Evolutionary conservation across 2,797 vertebrate genomes (phyloP), one percentile per base, ranked within the genome.

Genomic region (Limnodromus scolopaceus): DNA sequence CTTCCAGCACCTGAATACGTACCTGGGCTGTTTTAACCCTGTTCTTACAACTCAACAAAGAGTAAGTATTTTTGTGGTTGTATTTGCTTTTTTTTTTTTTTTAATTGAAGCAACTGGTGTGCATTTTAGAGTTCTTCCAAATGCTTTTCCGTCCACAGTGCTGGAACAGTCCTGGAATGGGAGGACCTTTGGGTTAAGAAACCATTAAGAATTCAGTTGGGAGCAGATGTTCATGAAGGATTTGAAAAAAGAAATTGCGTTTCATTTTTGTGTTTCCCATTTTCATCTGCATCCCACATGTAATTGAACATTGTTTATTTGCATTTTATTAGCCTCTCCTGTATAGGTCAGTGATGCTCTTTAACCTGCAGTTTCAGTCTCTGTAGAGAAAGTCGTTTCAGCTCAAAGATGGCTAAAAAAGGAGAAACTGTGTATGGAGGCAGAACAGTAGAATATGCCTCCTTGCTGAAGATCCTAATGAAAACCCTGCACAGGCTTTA

Each of bases 101-200:
- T 46, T 49, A 87, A 51, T 46, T 43, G 39, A 63, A 93, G 43
- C 27, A 61, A 53, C 16, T 72, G 64, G 11, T 66, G 53, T 92
- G 74, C 23, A 6, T 25, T 63, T 91, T 92, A 70, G 68, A 84
- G 32, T 83, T 77, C 23, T 74, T 81, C 55, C 89, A 87, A 54
- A 60, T 0, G 4, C 53, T 58, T 43, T 49, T 69, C n/a, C 3
- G 2, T 68, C 58, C 0, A 0, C n/a, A 41, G 41, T 16, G 25
- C 49, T 82, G 63, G 54, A 84, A 51, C 38, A 27, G 25, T 24
- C 30, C 48, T 86, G 45, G 58, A 88, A 48, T 66, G 60, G 28
- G 63, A 96, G 68, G 68, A 81, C 60, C 32, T 87, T 57, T 48
- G 77, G 63, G 58, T 70, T 77, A 77, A 85, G 57, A 85, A 91